Percentiles rank a stretch among this genome's conserved stretches.
Evolutionary conservation across 2,888 invertebrate genomes (phyloP).

Genomic region (Plusia festucae): DNA sequence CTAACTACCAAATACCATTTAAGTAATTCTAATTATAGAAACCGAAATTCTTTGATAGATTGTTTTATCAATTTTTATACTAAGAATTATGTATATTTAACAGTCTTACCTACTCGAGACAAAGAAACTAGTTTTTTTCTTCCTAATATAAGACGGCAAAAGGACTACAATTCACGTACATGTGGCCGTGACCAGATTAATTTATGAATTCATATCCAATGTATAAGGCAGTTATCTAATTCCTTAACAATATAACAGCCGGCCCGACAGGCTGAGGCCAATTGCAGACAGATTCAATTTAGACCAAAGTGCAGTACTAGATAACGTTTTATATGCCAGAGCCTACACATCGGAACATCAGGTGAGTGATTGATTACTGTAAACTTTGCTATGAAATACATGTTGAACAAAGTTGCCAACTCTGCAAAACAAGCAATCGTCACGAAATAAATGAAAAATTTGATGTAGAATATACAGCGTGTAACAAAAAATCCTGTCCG

Average conservation of each 20-base stretch:
- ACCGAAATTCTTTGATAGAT: constrained; percentile 10
- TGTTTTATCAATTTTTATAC: background rate
- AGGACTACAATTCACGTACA: background rate
- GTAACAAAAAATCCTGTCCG: no score
- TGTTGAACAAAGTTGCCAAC: no score
- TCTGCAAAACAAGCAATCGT: no score
- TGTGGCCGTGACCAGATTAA: background rate
- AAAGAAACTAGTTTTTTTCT: background rate
- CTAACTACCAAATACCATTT: constrained; percentile 6
- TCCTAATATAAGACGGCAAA: background rate
- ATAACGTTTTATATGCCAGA: constrained; percentile 94
- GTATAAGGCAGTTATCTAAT: constrained; percentile 6
- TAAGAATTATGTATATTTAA: constrained; percentile 9
- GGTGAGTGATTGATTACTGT: constrained; percentile 61
- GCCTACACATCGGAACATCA: constrained; percentile 96
- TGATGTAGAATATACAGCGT: no score
- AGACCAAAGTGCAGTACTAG: constrained; percentile 92
- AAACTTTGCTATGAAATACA: background rate
- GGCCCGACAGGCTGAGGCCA: constrained; percentile 92
- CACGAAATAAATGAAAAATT: no score
- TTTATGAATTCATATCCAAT: background rate
- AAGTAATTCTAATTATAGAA: background rate
- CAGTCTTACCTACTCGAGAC: background rate
- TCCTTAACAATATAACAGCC: constrained; percentile 80
- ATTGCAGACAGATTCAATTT: constrained; percentile 94